phyloP scores from a whole-genome alignment of 2,797 vertebrate species.

The Todus mexicanus region DNA sequence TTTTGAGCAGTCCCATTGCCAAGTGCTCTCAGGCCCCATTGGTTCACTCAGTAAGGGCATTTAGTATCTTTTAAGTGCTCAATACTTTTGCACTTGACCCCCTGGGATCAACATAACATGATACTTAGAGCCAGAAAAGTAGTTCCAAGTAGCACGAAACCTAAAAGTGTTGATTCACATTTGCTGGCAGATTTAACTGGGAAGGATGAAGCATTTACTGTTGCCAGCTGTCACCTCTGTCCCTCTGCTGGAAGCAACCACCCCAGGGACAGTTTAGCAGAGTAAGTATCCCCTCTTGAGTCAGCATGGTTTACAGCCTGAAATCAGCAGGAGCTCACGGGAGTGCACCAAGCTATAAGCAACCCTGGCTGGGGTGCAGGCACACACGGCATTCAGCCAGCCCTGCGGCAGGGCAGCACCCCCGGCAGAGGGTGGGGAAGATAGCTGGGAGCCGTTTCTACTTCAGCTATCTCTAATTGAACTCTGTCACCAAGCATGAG shows the following conservation, averaged over 20 bases:
- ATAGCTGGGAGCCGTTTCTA: not conserved
- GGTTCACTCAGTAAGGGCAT: not conserved
- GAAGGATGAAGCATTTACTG: not conserved
- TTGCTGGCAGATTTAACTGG: not conserved
- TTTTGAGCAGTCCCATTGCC: not conserved
- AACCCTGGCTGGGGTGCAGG: not conserved
- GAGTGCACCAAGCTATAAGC: not conserved
- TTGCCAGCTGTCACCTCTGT: not conserved
- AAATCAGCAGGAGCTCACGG: not conserved
- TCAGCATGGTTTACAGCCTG: not conserved
- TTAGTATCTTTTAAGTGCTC: slow-evolving; percentile 12
- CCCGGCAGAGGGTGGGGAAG: not conserved
- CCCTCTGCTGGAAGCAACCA: not conserved
- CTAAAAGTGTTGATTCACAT: not conserved
- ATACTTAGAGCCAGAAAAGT: not conserved
- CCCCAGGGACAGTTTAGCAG: not conserved
- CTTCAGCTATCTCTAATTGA: slow-evolving; percentile 11
- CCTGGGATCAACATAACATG: slow-evolving; percentile 1
- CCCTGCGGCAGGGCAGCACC: not conserved
- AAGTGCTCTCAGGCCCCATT: slow-evolving; percentile 15
- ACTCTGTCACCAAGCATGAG: slow-evolving; percentile 7
- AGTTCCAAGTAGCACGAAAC: slow-evolving; percentile 18
- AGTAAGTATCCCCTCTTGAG: not conserved
- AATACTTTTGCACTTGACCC: slow-evolving; percentile 7
- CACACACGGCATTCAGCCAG: not conserved